phyloP scores from a whole-genome alignment of 2,888 invertebrate species.

The Lepidonotus clava region DNA sequence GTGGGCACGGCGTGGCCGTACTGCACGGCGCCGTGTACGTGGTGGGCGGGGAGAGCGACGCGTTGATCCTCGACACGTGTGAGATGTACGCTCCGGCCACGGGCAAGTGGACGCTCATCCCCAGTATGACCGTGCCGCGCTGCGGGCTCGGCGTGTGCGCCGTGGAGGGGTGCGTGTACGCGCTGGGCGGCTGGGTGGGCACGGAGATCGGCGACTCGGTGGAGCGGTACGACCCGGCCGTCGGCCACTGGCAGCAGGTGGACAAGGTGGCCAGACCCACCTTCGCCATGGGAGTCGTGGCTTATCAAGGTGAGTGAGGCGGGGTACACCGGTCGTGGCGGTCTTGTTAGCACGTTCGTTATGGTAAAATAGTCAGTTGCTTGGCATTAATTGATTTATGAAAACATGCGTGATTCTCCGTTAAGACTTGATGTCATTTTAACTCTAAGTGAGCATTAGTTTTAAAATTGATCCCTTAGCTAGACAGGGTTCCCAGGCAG shows the following conservation, averaged over 20 bases:
- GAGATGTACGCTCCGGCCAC: constrained; percentile 77
- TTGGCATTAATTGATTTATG: too few relatives aligned
- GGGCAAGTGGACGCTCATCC: constrained; percentile 84
- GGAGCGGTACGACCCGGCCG: constrained; percentile 91
- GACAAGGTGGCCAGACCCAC: constrained; percentile 91
- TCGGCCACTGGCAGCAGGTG: constrained; percentile 88
- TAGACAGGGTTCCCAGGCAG: too few relatives aligned
- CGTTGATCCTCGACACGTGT: constrained; percentile 86
- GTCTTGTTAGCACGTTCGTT: too few relatives aligned
- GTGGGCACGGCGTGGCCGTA: constrained; percentile 92
- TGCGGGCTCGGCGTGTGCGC: constrained; percentile 95
- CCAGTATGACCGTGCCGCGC: constrained; percentile 80
- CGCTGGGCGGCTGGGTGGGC: constrained; percentile 96
- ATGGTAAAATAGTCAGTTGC: too few relatives aligned
- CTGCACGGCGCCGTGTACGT: constrained; percentile 93
- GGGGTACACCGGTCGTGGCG: too few relatives aligned
- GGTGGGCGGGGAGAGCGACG: constrained; percentile 92
- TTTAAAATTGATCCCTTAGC: too few relatives aligned
- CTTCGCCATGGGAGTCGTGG: constrained; percentile 95
- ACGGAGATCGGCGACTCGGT: constrained; percentile 93
- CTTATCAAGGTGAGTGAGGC: constrained; percentile 87
- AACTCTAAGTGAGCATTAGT: too few relatives aligned
- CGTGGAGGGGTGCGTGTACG: constrained; percentile 90
- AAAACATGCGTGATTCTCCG: too few relatives aligned
- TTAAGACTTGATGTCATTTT: too few relatives aligned